Conservation (phyloP, 2,888 invertebrate species). For the Caradrina clavipalpis region DNA sequence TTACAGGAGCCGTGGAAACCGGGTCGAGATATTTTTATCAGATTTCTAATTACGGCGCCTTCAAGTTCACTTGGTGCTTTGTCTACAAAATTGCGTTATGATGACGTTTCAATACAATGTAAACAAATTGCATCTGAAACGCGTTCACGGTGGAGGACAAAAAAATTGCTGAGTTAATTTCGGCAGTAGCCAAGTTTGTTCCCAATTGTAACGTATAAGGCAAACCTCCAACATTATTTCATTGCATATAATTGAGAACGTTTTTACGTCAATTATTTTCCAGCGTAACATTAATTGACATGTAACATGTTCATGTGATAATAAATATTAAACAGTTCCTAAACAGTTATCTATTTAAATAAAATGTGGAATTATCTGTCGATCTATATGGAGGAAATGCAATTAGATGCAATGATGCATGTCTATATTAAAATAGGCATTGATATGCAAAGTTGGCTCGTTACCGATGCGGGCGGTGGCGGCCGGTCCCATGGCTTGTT, state of each 20-base stretch:
- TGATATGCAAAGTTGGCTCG: constrained; percentile 88
- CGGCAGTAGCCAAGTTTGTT: constrained; percentile 69
- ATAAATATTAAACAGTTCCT: constrained; percentile 80
- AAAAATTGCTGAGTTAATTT: constrained; percentile 74
- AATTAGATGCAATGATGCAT: constrained; percentile 90
- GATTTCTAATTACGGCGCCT: constrained; percentile 74
- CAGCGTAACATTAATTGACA: constrained; percentile 84
- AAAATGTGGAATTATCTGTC: constrained; percentile 68
- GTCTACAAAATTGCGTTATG: constrained; percentile 67
- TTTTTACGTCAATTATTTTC: constrained; percentile 87
- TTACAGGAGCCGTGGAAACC: constrained; percentile 78
- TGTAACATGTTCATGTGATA: constrained; percentile 79
- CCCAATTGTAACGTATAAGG: constrained; percentile 76
- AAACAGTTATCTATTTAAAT: constrained; percentile 61
- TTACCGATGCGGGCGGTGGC: constrained; percentile 82
- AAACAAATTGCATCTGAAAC: constrained; percentile 71
- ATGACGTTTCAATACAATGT: constrained; percentile 72
- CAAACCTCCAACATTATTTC: constrained; percentile 78
- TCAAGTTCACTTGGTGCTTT: constrained; percentile 67
- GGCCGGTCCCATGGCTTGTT: constrained; percentile 83
- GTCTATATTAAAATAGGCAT: constrained; percentile 88
- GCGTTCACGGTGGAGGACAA: constrained; percentile 63
- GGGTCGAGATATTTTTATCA: constrained; percentile 76
- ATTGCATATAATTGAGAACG: constrained; percentile 80
- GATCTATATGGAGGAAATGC: constrained; percentile 84